Conservation (phyloP, 2,888 invertebrate genomes). For the Pheosia gnoma region DNA sequence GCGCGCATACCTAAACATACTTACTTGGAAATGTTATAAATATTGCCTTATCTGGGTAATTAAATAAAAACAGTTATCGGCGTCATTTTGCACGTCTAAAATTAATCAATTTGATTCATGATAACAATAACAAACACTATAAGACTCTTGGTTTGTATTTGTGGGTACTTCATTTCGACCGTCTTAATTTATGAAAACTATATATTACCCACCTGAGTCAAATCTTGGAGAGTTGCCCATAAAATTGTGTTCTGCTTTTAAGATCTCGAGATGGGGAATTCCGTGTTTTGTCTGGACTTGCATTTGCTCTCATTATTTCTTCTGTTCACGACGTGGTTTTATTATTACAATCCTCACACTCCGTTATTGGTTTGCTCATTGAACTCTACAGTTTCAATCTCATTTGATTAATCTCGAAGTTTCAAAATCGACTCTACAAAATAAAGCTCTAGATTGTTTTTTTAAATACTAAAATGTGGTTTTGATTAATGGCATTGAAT, state of each 20-base stretch:
- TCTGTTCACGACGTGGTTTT: slow-evolving; percentile 15
- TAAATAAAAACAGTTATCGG: neutral
- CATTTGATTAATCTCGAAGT: neutral
- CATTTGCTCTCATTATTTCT: slow-evolving; percentile 18
- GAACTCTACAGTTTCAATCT: slow-evolving; percentile 18
- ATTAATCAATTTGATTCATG: no score
- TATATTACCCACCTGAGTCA: neutral
- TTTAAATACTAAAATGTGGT: no score
- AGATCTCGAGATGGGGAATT: neutral
- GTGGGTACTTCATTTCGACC: no score
- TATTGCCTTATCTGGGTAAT: neutral
- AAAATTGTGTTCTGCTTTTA: neutral
- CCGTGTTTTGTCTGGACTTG: neutral
- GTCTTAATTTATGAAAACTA: no score
- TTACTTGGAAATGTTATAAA: neutral
- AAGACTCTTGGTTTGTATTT: no score
- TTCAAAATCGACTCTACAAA: neutral
- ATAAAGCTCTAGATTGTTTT: neutral
- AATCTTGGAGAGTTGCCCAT: neutral
- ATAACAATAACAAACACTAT: no score
- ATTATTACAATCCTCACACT: neutral
- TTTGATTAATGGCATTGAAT: neutral
- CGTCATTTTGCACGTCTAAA: no score
- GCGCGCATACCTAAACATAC: no score
- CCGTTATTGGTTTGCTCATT: slow-evolving; percentile 13